Conservation (phyloP, 2,888 invertebrate genomes). For the Kuschelorhynchus macadamiae region DNA sequence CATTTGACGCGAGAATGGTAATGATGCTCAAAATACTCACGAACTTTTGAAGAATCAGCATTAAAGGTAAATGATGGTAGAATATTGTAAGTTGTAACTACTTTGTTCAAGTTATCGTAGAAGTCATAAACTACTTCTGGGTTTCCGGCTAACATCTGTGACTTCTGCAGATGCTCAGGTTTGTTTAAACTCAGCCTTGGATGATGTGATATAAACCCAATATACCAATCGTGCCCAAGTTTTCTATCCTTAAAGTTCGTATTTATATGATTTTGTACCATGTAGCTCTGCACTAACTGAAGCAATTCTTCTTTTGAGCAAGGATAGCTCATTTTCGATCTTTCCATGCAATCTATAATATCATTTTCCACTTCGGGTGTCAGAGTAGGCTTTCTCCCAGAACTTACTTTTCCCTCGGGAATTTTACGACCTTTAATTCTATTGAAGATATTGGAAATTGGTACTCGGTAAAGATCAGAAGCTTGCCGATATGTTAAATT, state of each 20-base stretch:
- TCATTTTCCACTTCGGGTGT: not conserved
- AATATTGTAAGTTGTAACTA: no score
- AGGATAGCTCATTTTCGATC: conserved; percentile 6
- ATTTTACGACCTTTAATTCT: conserved; percentile 1
- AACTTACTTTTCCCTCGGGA: conserved; percentile 2
- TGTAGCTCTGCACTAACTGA: no score
- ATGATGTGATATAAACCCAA: conserved; percentile 7
- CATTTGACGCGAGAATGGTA: no score
- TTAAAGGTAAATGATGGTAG: not conserved
- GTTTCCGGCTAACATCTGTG: not conserved
- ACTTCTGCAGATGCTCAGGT: not conserved
- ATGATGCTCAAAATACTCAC: not conserved
- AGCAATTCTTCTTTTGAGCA: not conserved
- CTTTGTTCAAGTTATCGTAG: no score
- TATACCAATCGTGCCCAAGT: conserved; percentile 11
- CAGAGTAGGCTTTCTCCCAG: not conserved
- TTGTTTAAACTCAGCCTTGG: conserved; percentile 3
- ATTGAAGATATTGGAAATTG: conserved; percentile 8
- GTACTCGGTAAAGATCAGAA: not conserved
- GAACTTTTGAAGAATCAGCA: not conserved
- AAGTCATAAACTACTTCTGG: no score
- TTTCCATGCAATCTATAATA: conserved; percentile 6
- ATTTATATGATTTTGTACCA: no score
- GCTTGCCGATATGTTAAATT: conserved; percentile 13
- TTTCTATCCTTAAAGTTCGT: conserved; percentile 8